phyloP scores from a whole-genome alignment of 2,113 vertebrate genomes.

The Hymenochirus boettgeri region DNA sequence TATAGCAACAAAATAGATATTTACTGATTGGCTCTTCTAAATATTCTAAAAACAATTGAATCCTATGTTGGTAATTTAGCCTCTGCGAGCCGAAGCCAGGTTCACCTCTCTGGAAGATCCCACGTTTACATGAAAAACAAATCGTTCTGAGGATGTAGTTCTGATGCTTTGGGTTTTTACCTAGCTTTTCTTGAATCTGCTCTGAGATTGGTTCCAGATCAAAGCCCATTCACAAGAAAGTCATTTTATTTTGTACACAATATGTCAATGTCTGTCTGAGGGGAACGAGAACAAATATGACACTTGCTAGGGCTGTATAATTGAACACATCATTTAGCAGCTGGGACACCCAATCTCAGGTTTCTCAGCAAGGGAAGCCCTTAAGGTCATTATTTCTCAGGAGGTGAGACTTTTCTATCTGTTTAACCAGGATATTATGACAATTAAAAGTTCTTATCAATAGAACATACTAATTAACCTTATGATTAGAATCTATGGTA shows the following conservation, averaged over 20 bases:
- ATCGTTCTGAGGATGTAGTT: too few relatives aligned
- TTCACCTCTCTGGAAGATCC: too few relatives aligned
- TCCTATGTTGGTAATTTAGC: too few relatives aligned
- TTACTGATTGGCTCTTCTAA: too few relatives aligned
- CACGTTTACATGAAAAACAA: too few relatives aligned
- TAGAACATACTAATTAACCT: constrained; percentile 15
- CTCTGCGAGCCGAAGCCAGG: too few relatives aligned
- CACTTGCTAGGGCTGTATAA: background rate
- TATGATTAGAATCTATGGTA: background rate
- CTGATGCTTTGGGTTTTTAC: too few relatives aligned
- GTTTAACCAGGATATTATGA: constrained; percentile 12
- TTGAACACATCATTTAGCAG: background rate
- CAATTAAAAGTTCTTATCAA: constrained; percentile 20
- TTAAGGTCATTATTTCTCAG: background rate
- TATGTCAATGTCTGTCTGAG: background rate
- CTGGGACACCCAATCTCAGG: background rate
- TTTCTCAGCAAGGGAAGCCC: background rate
- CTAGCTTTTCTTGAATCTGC: too few relatives aligned
- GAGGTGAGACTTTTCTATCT: background rate
- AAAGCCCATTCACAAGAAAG: background rate
- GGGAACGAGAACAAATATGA: background rate
- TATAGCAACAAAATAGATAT: too few relatives aligned
- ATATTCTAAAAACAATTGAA: too few relatives aligned
- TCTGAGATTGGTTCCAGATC: background rate
- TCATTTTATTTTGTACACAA: background rate